Conservation (phyloP, 2,797 vertebrate species). For the Merluccius polli region DNA sequence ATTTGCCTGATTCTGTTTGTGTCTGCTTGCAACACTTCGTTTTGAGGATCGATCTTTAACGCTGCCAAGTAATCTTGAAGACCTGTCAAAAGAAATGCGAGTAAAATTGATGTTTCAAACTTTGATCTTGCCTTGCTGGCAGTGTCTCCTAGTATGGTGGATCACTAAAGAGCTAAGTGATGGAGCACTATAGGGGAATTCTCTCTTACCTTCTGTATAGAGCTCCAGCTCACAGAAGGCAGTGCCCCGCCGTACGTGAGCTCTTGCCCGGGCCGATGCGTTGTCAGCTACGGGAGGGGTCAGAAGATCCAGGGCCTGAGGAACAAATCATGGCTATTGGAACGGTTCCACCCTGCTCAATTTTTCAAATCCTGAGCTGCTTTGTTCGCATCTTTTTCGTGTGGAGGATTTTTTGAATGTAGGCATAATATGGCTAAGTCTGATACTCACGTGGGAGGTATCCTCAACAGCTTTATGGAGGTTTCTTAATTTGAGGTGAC, state of each 20-base stretch:
- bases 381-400: background rate
- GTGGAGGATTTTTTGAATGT: background rate
- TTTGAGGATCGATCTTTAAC: slow-evolving; percentile 80
- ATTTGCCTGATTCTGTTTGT: slow-evolving; percentile 78
- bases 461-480: slow-evolving; percentile 91
- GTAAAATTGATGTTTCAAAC: background rate
- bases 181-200: background rate
- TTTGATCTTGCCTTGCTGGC: background rate
- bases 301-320: slow-evolving; percentile 85
- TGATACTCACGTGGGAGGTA: slow-evolving; percentile 80
- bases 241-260: slow-evolving; percentile 82
- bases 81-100: slow-evolving; percentile 63
- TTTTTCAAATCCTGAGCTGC: background rate
- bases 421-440: background rate
- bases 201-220: slow-evolving; percentile 82
- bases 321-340: slow-evolving; percentile 11
- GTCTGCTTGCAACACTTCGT: slow-evolving; percentile 75
- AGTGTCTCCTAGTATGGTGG: background rate
- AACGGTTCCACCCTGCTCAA: background rate
- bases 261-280: slow-evolving; percentile 79
- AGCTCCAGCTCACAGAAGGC: slow-evolving; percentile 90
- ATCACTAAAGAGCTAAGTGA: background rate
- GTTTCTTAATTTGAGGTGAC: slow-evolving; percentile 89
- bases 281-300: slow-evolving; percentile 84
- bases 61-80: slow-evolving; percentile 90